Evolutionary conservation across 2,113 vertebrate species (phyloP).

Genomic region (Columbina picui): DNA sequence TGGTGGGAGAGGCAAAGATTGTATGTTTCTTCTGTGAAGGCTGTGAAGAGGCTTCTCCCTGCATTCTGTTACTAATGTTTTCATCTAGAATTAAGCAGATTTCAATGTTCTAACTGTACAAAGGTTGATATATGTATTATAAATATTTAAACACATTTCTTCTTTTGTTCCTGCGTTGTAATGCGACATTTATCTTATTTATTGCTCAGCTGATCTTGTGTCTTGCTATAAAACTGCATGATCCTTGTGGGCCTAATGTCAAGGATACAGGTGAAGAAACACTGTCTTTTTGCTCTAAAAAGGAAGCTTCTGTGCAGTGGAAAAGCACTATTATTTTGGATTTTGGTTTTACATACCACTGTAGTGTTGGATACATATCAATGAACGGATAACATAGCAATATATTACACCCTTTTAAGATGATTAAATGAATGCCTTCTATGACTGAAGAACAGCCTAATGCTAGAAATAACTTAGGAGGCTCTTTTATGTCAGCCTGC

Average conservation of each 20-base stretch:
- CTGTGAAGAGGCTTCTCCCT: not conserved
- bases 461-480: slow-evolving; percentile 63
- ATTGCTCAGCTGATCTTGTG: not conserved
- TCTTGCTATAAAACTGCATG: slow-evolving; percentile 6
- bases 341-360: not conserved
- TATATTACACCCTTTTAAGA: slow-evolving; percentile 7
- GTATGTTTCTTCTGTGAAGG: not conserved
- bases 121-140: not conserved
- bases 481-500: slow-evolving; percentile 58
- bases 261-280: not conserved
- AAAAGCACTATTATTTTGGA: not conserved
- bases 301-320: not conserved
- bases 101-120: not conserved
- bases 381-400: not conserved
- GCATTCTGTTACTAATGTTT: not conserved
- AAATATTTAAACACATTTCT: not conserved
- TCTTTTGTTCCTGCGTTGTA: not conserved
- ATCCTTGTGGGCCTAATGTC: not conserved
- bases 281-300: not conserved
- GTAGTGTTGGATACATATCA: not conserved
- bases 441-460: slow-evolving; percentile 28
- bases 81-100: not conserved
- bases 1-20: not conserved
- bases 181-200: not conserved
- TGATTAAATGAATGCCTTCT: slow-evolving; percentile 30